Base-by-base conservation (phyloP, 2,797 vertebrate species). In the Micropoecilia bifurca region DNA sequence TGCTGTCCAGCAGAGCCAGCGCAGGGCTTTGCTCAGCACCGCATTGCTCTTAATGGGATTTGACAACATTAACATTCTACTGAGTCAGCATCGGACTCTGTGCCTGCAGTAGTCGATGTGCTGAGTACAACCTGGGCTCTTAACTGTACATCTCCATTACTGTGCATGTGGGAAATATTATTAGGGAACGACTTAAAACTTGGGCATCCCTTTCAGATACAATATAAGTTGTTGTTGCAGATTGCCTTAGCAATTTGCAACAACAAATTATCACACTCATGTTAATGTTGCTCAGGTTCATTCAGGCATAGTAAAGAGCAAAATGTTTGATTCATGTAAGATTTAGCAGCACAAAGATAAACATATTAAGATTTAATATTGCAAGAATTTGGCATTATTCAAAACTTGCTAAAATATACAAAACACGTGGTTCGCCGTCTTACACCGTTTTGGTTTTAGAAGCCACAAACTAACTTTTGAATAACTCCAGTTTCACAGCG, bases 1-100 rank as follows among this genome's bases (percentile, higher is more conserved):
- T 30, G 74, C 85, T 87, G 87, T 86, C 90, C 85, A 25, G 14
- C 80, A 83, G 83, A 87, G 78, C 73, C 73, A 82, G 69, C 75
- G 76, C 79, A 55, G 18, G 80, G 80, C 84, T 74, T 68, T 22
- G 77, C 86, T 85, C 88, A 18, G 84, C 78, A 69, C 78, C 41
- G 45, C 82, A 88, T 86, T 68, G 88, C 88, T 85, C 84, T 91
- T 92, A 91, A 93, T 90, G 91, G 83, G 88, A 91, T 93, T 93
- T 91, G 82, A 87, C 88, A 89, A 93, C 91, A 90, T 92, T 87
- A 90, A 80, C 88, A 86, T 90, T 92, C 83, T 83, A 71, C 90
- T 33, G 90, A 93, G 87, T 94, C 93, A 92, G 91, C 92, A 85
- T 82, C 77, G 75, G 78, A 81, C 84, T 75, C 63, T 69, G 86